A percentile compares a stretch with the other conserved stretches of the same genome.
These are phyloP conservation scores for Smutsia gigantea DNA, from an alignment of 2,797 vertebrate genomes.

Conservation along the genomic window DNA sequence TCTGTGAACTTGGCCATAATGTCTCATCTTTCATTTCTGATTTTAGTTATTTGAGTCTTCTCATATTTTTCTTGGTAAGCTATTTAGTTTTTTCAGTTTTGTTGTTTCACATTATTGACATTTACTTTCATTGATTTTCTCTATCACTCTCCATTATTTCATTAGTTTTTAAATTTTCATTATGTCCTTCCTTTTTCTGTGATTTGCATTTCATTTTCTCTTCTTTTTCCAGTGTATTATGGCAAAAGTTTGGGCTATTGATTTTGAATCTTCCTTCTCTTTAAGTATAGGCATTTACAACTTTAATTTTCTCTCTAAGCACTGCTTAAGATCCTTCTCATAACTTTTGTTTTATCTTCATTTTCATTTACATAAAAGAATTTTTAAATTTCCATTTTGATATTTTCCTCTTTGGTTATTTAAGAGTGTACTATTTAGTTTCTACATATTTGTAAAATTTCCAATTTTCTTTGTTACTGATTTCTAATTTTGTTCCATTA, in stretches of 20 bases:
- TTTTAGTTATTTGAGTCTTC: too few relatives aligned
- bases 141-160: neutral
- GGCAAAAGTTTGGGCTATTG: neutral
- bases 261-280: neutral
- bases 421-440: neutral
- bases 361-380: neutral
- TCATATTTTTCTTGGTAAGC: neutral
- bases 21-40: neutral
- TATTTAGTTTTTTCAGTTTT: neutral
- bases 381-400: neutral
- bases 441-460: neutral
- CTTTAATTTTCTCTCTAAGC: neutral
- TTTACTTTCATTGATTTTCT: neutral
- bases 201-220: neutral
- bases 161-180: neutral
- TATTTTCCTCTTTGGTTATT: neutral
- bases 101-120: neutral
- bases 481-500: neutral
- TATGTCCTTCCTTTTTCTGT: neutral
- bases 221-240: neutral
- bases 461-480: neutral
- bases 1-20: neutral
- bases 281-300: neutral
- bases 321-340: neutral
- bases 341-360: neutral